Base-by-base conservation (phyloP, 2,797 vertebrate genomes). In the Macropus fuliginosus region DNA sequence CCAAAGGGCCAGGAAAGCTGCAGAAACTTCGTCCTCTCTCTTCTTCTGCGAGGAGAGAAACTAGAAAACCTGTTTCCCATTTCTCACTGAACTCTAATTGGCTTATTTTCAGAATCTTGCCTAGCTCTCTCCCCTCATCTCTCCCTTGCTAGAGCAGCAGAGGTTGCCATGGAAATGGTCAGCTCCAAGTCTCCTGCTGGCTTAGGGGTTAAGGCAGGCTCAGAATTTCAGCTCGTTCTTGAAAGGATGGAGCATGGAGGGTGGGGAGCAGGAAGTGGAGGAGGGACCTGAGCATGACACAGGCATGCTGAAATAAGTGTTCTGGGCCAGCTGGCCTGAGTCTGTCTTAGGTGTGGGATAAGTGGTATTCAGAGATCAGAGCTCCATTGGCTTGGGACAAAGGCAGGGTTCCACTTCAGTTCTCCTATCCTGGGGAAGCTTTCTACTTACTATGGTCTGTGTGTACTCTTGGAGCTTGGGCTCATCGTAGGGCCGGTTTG, bases 401-500 rank as follows among this genome's bases (percentile, higher is more conserved):
- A 62, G 14, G 13, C 0, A 5, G 74, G 13, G 14, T 0, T 21
- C 91, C 28, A 0, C 46, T 31, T 24, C 13, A 5, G 21, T 87
- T 27, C 21, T 87, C 24, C 24, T 87, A 4, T 87, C 74, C 31
- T 0, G 2, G 50, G 14, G 18, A 28, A 62, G 91, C 9, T n/a
- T 21, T 40, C 54, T 81, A 98, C 99, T 99, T 97, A 99, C 99
- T 18, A 99, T 99, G 81, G 99, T 99, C 97, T 99, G 99, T 0
- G 99, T 99, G 98, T 99, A 99, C 97, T 99, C 99, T 28, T 99
- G 99, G 95, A 99, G 99, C 98, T 99, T 99, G 98, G 99, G 99
- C 81, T 99, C 99, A 0, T 99, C 99, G 0, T 99, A 99, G 46
- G 99, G 99, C 97, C 99, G 99, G 98, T 99, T 99, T 0, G 99